These are phyloP conservation scores for Chaetophractus vellerosus DNA, from an alignment of 2,797 vertebrate genomes.

Conservation along the genomic window DNA sequence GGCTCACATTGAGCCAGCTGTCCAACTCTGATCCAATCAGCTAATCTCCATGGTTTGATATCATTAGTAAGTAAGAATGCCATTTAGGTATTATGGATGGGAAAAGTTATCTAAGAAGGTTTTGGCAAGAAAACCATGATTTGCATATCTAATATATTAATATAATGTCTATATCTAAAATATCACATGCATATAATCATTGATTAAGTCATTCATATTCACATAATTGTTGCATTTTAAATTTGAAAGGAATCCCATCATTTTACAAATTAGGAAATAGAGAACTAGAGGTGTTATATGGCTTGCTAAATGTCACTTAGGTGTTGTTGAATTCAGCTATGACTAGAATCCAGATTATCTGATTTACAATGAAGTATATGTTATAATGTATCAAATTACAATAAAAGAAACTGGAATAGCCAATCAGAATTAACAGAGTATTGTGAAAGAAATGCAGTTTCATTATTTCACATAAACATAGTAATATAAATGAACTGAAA, in stretches of 20 bases:
- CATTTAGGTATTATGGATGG: background rate
- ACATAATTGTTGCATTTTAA: background rate
- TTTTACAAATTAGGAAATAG: background rate
- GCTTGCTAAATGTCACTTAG: background rate
- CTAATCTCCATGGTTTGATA: background rate
- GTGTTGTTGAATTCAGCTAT: background rate
- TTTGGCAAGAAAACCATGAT: background rate
- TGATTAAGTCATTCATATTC: background rate
- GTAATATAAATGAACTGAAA: background rate
- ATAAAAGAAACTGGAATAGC: background rate
- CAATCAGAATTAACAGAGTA: background rate
- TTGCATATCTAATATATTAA: background rate
- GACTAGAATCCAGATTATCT: background rate
- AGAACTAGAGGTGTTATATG: background rate
- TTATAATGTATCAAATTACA: background rate
- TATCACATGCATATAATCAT: background rate
- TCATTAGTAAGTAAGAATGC: background rate
- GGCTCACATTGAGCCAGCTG: background rate
- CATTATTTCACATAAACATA: slow-evolving; percentile 2
- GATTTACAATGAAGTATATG: background rate
- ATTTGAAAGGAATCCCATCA: background rate
- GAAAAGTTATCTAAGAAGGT: background rate
- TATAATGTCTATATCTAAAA: background rate
- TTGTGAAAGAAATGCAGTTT: background rate
- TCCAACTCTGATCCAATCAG: slow-evolving; percentile 6